These are phyloP conservation scores for Myocastor coypus DNA, from an alignment of 2,113 vertebrate genomes.

Conservation along the genomic window DNA sequence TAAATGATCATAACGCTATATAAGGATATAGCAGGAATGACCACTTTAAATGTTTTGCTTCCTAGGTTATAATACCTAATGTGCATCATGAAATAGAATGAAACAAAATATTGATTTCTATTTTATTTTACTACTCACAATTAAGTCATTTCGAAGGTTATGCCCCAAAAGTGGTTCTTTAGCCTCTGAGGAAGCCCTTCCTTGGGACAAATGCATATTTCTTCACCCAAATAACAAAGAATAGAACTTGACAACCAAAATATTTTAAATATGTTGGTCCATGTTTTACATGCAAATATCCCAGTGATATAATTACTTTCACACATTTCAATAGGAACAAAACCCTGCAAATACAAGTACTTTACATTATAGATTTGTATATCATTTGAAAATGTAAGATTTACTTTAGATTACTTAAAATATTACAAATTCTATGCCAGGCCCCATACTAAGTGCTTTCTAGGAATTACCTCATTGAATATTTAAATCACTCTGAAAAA, in stretches of 20 bases:
- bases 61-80: slow-evolving; percentile 58
- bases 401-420: slow-evolving; percentile 40
- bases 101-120: slow-evolving; percentile 45
- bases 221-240: slow-evolving; percentile 48
- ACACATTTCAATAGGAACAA: slow-evolving; percentile 16
- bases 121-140: slow-evolving; percentile 27
- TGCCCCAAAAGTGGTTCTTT: slow-evolving; percentile 33
- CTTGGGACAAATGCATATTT: slow-evolving; percentile 57
- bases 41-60: slow-evolving; percentile 38
- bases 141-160: slow-evolving; percentile 57
- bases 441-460: background rate
- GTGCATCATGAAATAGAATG: slow-evolving; percentile 36
- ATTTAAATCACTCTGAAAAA: slow-evolving; percentile 13
- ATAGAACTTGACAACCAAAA: slow-evolving; percentile 42
- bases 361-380: background rate
- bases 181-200: slow-evolving; percentile 45
- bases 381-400: background rate
- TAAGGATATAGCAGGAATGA: slow-evolving; percentile 38
- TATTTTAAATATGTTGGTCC: slow-evolving; percentile 48
- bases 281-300: slow-evolving; percentile 52
- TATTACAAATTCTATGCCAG: background rate
- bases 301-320: slow-evolving; percentile 40
- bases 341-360: background rate
- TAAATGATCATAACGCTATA: slow-evolving; percentile 27
- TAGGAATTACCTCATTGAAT: slow-evolving; percentile 38